A percentile compares a stretch with the other conserved stretches of the same genome.
phyloP scores from a whole-genome alignment of 1,140 invertebrate species.

The Heliothis virescens region DNA sequence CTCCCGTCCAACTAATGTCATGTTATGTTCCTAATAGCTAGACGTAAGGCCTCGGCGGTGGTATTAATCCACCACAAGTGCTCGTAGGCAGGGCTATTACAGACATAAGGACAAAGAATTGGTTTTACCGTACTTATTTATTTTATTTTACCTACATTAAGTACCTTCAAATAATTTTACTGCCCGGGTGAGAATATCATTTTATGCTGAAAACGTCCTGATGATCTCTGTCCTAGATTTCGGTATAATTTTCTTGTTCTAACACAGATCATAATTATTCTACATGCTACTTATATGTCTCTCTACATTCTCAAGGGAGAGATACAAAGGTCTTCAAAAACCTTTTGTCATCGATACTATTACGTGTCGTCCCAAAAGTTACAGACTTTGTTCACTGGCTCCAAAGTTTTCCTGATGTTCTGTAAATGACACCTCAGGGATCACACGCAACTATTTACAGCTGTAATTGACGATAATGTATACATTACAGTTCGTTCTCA shows the following conservation, averaged over 20 bases:
- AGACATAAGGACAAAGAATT: background rate
- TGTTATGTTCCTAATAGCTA: slow-evolving; percentile 21
- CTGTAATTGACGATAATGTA: slow-evolving; percentile 27
- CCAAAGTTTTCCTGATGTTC: slow-evolving; percentile 8
- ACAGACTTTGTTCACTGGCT: background rate
- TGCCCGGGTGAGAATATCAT: too few relatives aligned
- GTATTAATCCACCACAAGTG: slow-evolving; percentile 32
- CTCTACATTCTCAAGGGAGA: too few relatives aligned
- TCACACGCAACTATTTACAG: slow-evolving; percentile 18
- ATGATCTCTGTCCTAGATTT: too few relatives aligned
- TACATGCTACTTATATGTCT: too few relatives aligned
- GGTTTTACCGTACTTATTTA: background rate
- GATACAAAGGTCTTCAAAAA: too few relatives aligned
- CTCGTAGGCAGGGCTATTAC: slow-evolving; percentile 20
- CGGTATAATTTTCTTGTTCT: too few relatives aligned
- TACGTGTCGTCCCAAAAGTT: background rate
- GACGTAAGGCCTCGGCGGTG: background rate
- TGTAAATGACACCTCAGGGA: background rate
- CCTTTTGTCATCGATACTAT: background rate
- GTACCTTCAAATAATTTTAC: background rate
- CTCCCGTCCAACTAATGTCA: slow-evolving; percentile 4
- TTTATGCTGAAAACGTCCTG: too few relatives aligned
- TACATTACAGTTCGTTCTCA: background rate
- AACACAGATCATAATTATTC: too few relatives aligned
- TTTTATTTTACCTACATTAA: background rate